Evolutionary conservation across 2,888 invertebrate species (phyloP), one percentile per base, ranked within the genome.

Genomic region (Brachypterus glaber): DNA sequence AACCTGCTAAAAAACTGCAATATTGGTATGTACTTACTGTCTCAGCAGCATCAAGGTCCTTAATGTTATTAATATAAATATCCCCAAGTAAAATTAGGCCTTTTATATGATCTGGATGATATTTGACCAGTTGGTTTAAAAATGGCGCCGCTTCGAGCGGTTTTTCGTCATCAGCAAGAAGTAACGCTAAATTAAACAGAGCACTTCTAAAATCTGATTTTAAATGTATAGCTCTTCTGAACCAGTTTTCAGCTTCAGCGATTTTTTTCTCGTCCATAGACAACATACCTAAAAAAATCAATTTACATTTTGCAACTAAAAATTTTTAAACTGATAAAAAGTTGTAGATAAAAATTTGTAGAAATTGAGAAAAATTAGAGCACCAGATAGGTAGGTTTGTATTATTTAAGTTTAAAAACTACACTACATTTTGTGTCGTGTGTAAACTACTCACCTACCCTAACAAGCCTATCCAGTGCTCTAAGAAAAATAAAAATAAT

Each of bases 181-280:
- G 69, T 29, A 96, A 68, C 0, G 95, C 95, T 44, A 95, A 69
- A 70, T 96, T 96, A 67, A 96, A 96, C 8, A 96, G 75, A 2
- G 95, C 95, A 49, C 92, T 91, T 33, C 91, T 73, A 64, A 93
- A 93, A 68, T 89, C 86, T 2, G 82, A 82, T 58, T 91, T 91
- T 9, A 89, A 68, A 31, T 40, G 41, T 3, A 45, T 40, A 9
- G 43, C 45, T 21, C 47, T 46, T 35, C 88, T 77, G 66, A 93
- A 93, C 82, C 89, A 91, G 37, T 82, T 77, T 63, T 93, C 92
- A 0, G 95, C 93, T 53, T 84, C 83, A 21, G 79, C 79, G 27
- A 82, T 86, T 59, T 92, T 86, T 29, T 84, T 79, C 56, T 91
- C 90, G 63, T 96, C 95, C 92, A 93, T 95, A 27, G 92, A 86